Percentiles rank a stretch among this genome's conserved stretches.
Evolutionary conservation across 2,113 vertebrate genomes (phyloP).

Genomic region (Pantherophis guttatus): DNA sequence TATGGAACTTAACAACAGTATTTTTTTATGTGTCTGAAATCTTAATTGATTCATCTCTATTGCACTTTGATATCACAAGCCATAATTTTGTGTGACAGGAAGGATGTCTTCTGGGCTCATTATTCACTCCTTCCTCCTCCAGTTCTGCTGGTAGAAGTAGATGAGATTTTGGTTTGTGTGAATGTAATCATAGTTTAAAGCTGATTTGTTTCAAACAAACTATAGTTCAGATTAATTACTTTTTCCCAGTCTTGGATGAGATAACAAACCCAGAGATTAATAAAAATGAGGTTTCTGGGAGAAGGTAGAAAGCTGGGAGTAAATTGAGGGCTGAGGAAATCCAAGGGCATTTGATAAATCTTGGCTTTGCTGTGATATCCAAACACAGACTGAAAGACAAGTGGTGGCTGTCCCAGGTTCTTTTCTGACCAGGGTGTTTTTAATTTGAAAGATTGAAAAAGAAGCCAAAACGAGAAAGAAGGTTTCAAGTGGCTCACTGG

Average conservation of each 20-base stretch:
- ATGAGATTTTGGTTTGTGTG: neutral
- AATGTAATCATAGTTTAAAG: neutral
- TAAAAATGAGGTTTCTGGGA: neutral
- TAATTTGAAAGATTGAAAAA: neutral
- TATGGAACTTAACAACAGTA: neutral
- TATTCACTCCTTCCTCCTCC: neutral
- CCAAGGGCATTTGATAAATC: neutral
- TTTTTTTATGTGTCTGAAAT: slow-evolving; percentile 2
- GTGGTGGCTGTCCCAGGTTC: accelerated
- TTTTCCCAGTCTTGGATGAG: neutral
- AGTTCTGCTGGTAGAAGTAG: neutral
- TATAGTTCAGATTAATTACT: neutral
- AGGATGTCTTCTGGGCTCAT: neutral
- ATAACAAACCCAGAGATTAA: neutral
- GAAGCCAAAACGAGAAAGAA: neutral
- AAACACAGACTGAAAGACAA: neutral
- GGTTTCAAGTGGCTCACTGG: neutral
- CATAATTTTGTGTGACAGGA: neutral
- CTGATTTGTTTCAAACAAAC: neutral
- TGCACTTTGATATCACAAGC: neutral
- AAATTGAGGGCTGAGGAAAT: too few relatives aligned
- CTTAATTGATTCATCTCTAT: neutral
- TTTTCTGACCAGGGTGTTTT: too few relatives aligned
- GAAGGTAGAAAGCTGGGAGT: neutral
- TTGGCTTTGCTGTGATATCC: neutral